These are phyloP conservation scores for Lochmaea crataegi DNA, from an alignment of 2,888 invertebrate species.

Conservation along the genomic window DNA sequence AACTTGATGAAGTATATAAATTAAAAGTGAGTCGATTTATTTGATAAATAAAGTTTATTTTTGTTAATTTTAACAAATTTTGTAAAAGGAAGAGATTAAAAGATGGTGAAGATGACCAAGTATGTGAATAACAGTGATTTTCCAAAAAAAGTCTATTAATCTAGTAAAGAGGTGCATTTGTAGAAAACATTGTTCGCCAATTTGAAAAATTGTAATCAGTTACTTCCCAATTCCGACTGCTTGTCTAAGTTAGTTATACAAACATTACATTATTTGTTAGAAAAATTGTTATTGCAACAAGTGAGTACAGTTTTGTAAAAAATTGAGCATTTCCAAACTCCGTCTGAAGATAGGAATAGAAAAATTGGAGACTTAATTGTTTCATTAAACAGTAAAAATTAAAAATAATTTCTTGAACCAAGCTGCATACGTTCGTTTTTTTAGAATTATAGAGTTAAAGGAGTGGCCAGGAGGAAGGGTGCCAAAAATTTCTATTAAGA, in stretches of 20 bases:
- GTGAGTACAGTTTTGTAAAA: conserved; percentile 30
- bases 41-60: background rate
- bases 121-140: no score
- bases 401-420: no score
- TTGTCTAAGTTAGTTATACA: conserved; percentile 10
- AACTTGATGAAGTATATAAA: no score
- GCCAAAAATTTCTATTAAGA: no score
- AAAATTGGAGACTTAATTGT: no score
- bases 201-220: conserved; percentile 7
- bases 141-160: no score
- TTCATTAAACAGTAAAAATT: background rate
- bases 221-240: background rate
- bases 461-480: no score
- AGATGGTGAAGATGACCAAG: no score
- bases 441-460: background rate
- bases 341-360: conserved; percentile 33
- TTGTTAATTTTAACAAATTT: no score
- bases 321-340: conserved; percentile 30
- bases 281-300: conserved; percentile 37
- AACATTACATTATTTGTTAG: conserved; percentile 13
- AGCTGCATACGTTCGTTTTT: background rate
- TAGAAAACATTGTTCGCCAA: background rate
- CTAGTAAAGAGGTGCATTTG: no score
- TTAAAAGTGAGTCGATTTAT: background rate
- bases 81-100: no score